phyloP scores from a whole-genome alignment of 1,140 invertebrate genomes.

The Scylla paramamosain region DNA sequence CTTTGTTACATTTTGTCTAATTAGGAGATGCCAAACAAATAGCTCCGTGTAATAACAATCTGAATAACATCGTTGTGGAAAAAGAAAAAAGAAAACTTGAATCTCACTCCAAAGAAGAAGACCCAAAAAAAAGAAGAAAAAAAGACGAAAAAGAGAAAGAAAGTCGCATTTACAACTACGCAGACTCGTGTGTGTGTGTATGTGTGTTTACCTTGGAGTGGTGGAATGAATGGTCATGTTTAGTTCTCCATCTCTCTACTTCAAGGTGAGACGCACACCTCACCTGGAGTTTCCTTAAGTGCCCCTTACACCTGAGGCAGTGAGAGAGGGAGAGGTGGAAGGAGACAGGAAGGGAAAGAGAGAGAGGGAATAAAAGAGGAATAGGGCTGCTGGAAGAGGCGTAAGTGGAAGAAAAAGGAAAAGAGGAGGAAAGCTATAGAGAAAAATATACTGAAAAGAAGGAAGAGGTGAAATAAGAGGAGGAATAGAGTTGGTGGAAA shows the following conservation, averaged over 20 bases:
- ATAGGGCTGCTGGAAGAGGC: not conserved
- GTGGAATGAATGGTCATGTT: not conserved
- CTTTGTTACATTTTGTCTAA: too few species aligned
- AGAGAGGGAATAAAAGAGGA: not conserved
- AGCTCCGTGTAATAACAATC: too few species aligned
- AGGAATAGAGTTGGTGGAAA: too few species aligned
- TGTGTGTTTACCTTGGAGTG: not conserved
- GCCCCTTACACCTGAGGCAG: not conserved
- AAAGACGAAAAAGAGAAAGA: not conserved
- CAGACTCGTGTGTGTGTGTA: not conserved
- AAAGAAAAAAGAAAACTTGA: too few species aligned
- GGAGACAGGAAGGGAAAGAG: not conserved
- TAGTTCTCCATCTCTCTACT: not conserved
- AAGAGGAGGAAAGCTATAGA: not conserved
- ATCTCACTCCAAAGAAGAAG: too few species aligned
- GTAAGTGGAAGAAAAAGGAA: not conserved
- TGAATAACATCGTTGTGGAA: too few species aligned
- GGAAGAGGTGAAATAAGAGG: too few species aligned
- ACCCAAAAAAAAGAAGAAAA: not conserved
- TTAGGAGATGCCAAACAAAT: too few species aligned
- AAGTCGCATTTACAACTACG: not conserved
- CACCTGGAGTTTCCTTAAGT: not conserved
- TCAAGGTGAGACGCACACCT: not conserved
- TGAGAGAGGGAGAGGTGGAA: not conserved
- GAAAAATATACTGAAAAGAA: too few species aligned